Evolutionary conservation across 2,888 invertebrate species (phyloP).

Genomic region (Anagyrus pseudococci): DNA sequence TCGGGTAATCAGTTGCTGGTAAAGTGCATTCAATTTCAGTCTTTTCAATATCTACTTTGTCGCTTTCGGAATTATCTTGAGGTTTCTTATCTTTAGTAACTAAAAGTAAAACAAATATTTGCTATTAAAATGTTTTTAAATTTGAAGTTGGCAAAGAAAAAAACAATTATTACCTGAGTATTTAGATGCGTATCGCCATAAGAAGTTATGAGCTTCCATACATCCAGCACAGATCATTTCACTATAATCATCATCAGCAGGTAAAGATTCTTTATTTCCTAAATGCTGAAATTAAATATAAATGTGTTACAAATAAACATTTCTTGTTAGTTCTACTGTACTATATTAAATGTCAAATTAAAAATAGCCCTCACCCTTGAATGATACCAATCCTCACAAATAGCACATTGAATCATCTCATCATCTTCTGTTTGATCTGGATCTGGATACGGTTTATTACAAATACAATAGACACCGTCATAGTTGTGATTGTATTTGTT

Average conservation of each 20-base stretch:
- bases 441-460: conserved; percentile 93
- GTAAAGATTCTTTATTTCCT: conserved; percentile 66
- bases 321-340: too few species aligned
- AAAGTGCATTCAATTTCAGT: conserved; percentile 47
- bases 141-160: not conserved
- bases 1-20: conserved; percentile 43
- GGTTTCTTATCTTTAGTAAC: conserved; percentile 45
- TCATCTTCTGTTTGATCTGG: conserved; percentile 82
- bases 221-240: conserved; percentile 87
- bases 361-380: conserved; percentile 64
- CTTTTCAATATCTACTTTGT: conserved; percentile 46
- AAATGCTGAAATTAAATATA: conserved; percentile 69
- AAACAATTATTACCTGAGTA: conserved; percentile 48
- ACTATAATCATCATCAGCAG: conserved; percentile 67
- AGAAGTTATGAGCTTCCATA: conserved; percentile 77
- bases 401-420: conserved; percentile 94
- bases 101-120: conserved; percentile 11
- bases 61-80: conserved; percentile 40
- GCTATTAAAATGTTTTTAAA: conserved; percentile 3
- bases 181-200: conserved; percentile 72
- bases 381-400: conserved; percentile 99
- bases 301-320: too few species aligned
- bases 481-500: conserved; percentile 95
- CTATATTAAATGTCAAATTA: not conserved
- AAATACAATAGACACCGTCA: conserved; percentile 88